These are phyloP conservation scores for Caenorhabditis sp. DNA, from an alignment of 2,888 invertebrate species.

Conservation along the genomic window DNA sequence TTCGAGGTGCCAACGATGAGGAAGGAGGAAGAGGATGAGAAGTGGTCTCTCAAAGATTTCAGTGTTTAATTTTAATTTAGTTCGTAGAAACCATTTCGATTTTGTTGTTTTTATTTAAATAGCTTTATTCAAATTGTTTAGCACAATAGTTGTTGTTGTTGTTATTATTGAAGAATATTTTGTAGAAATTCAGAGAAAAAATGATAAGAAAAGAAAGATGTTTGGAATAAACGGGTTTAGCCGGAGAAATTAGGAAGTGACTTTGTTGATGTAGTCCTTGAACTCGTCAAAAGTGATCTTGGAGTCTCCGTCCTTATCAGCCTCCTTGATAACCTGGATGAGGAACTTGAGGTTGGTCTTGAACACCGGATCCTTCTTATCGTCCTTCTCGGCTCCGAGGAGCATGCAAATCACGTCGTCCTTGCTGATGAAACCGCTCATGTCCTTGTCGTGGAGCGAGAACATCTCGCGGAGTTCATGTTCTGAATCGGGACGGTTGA, in stretches of 20 bases:
- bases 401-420: slow-evolving; percentile 80
- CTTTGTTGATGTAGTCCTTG: slow-evolving; percentile 79
- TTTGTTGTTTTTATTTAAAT: background rate
- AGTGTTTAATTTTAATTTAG: slow-evolving; percentile 23
- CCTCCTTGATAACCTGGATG: slow-evolving; percentile 78
- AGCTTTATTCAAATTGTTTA: slow-evolving; percentile 7
- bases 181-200: no score
- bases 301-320: slow-evolving; percentile 79
- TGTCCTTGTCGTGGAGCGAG: slow-evolving; percentile 76
- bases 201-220: slow-evolving; percentile 15
- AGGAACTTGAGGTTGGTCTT: slow-evolving; percentile 80
- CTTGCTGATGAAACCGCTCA: slow-evolving; percentile 77
- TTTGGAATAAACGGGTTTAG: slow-evolving; percentile 19
- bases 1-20: slow-evolving; percentile 3
- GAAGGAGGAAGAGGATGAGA: slow-evolving; percentile 13
- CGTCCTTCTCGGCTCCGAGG: slow-evolving; percentile 77
- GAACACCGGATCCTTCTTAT: slow-evolving; percentile 79
- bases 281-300: slow-evolving; percentile 81
- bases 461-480: slow-evolving; percentile 78
- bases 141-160: slow-evolving; percentile 14
- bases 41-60: slow-evolving; percentile 54
- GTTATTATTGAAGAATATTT: background rate
- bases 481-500: slow-evolving; percentile 53
- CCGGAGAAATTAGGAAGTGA: slow-evolving; percentile 49
- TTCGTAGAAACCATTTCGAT: no score